A percentile compares a stretch with the other conserved stretches of the same genome.
These are phyloP conservation scores for Fabriciana adippe DNA, from an alignment of 2,888 invertebrate genomes.

Conservation along the genomic window DNA sequence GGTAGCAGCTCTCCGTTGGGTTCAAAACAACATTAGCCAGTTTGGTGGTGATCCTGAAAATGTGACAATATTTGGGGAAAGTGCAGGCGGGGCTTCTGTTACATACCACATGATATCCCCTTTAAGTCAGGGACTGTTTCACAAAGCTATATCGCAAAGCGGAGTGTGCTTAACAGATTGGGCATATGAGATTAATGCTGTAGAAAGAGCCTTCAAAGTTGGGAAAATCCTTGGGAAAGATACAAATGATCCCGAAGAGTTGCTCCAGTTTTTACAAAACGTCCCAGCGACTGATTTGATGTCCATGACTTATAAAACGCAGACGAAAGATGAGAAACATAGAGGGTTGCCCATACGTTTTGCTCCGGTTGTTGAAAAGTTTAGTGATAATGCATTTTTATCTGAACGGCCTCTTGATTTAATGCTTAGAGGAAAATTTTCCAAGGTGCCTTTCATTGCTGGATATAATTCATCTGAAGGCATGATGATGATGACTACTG, in stretches of 20 bases:
- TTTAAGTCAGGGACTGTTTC: slow-evolving; percentile 57
- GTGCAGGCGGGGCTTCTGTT: slow-evolving; percentile 58
- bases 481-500: slow-evolving; percentile 38
- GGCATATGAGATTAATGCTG: slow-evolving; percentile 41
- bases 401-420: slow-evolving; percentile 46
- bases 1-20: slow-evolving; percentile 55
- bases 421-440: slow-evolving; percentile 44
- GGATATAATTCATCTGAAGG: slow-evolving; percentile 54
- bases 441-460: slow-evolving; percentile 48
- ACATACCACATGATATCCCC: slow-evolving; percentile 61
- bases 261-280: slow-evolving; percentile 46
- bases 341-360: slow-evolving; percentile 50
- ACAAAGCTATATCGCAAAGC: slow-evolving; percentile 59
- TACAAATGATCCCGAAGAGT: slow-evolving; percentile 41
- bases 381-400: slow-evolving; percentile 48
- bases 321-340: slow-evolving; percentile 46
- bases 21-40: slow-evolving; percentile 50
- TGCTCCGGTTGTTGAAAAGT: slow-evolving; percentile 55
- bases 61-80: slow-evolving; percentile 61
- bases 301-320: slow-evolving; percentile 44
- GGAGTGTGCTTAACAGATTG: slow-evolving; percentile 50
- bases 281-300: slow-evolving; percentile 45
- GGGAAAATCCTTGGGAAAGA: slow-evolving; percentile 47
- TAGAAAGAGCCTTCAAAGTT: slow-evolving; percentile 45
- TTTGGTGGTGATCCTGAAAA: slow-evolving; percentile 56